phyloP scores from a whole-genome alignment of 1,140 invertebrate species.

The Cotesia chilonis region DNA sequence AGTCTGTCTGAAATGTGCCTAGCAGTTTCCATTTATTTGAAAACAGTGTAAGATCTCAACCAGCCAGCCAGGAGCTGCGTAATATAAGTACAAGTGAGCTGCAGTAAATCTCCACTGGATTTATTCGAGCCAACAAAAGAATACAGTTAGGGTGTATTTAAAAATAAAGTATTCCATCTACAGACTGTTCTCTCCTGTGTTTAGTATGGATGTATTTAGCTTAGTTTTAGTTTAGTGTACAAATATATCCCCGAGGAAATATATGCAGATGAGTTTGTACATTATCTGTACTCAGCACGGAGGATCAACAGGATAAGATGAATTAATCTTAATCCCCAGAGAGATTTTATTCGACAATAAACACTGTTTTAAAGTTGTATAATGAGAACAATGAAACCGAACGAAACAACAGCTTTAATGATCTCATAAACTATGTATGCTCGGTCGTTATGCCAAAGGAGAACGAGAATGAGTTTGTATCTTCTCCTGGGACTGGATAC shows the following conservation, averaged over 20 bases:
- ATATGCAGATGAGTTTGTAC: background rate
- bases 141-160: background rate
- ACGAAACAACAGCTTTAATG: constrained; percentile 34
- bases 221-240: no score
- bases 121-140: constrained; percentile 14
- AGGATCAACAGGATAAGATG: constrained; percentile 15
- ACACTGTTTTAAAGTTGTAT: constrained; percentile 32
- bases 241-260: background rate
- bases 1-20: no score
- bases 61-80: no score
- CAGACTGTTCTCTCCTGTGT: background rate
- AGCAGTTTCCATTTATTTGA: background rate
- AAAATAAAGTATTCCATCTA: background rate
- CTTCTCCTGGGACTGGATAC: background rate
- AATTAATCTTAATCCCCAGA: constrained; percentile 25
- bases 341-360: constrained; percentile 33
- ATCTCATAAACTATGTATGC: constrained; percentile 37
- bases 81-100: constrained; percentile 1
- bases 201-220: no score
- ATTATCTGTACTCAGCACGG: background rate
- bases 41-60: background rate
- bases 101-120: background rate
- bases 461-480: background rate
- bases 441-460: background rate
- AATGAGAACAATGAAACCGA: constrained; percentile 37